Conservation (phyloP, 1,140 invertebrate species). For the Tetranychus cinnabarinus region DNA sequence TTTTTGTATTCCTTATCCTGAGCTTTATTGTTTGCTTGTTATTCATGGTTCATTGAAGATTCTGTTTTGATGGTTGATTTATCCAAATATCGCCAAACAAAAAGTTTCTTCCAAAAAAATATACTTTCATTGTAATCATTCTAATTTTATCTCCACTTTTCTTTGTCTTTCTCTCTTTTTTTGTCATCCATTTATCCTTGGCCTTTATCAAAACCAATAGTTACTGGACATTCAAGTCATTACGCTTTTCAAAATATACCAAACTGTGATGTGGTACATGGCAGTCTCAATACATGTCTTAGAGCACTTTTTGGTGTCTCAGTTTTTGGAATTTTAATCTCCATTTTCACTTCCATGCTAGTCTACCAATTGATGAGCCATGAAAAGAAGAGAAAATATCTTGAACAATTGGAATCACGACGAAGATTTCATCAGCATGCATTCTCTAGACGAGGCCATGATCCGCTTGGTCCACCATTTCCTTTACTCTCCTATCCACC, state of each 20-base stretch:
- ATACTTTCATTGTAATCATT: no score
- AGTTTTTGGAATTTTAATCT: conserved; percentile 61
- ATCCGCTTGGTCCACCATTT: background rate
- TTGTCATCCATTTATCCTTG: background rate
- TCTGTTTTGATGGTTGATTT: no score
- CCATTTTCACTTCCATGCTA: conserved; percentile 72
- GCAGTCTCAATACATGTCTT: conserved; percentile 56
- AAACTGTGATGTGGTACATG: conserved; percentile 63
- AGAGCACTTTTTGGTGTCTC: conserved; percentile 65
- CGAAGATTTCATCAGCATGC: conserved; percentile 7
- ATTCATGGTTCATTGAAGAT: no score
- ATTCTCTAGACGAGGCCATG: background rate
- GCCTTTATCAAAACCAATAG: background rate
- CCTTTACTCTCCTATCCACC: background rate
- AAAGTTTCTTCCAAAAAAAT: no score
- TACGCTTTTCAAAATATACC: conserved; percentile 49
- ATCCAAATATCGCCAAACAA: background rate
- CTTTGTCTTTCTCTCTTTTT: background rate
- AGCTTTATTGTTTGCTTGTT: no score
- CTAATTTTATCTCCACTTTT: no score
- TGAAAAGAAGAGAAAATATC: conserved; percentile 77
- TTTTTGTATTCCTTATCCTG: no score
- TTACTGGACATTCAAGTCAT: background rate
- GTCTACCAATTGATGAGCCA: conserved; percentile 61
- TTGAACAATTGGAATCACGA: conserved; percentile 16